phyloP scores from a whole-genome alignment of 2,888 invertebrate genomes.

The Xylota segnis region DNA sequence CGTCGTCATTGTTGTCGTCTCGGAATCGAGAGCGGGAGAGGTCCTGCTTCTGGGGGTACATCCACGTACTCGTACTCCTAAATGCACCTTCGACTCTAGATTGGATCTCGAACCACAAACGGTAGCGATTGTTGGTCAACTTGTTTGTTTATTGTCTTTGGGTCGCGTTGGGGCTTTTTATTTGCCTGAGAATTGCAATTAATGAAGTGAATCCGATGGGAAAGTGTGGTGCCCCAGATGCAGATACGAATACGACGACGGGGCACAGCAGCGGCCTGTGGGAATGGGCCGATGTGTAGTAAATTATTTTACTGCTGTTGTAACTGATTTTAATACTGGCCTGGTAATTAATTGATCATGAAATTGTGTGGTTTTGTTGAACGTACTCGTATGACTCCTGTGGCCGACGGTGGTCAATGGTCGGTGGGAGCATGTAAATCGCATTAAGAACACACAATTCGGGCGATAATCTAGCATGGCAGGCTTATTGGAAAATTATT shows the following conservation, averaged over 20 bases:
- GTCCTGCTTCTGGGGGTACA: constrained; percentile 23
- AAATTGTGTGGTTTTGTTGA: constrained; percentile 56
- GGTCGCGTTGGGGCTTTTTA: constrained; percentile 57
- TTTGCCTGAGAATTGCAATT: constrained; percentile 64
- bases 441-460: constrained; percentile 2
- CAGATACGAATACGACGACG: constrained; percentile 27
- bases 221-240: constrained; percentile 61
- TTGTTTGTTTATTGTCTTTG: constrained; percentile 66
- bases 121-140: constrained; percentile 75
- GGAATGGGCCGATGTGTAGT: constrained; percentile 60
- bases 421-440: neutral
- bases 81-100: constrained; percentile 25
- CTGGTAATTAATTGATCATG: constrained; percentile 74
- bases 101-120: constrained; percentile 71
- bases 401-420: too few species aligned
- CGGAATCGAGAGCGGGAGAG: constrained; percentile 37
- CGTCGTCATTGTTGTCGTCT: constrained; percentile 20
- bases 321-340: constrained; percentile 64
- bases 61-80: too few species aligned
- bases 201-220: constrained; percentile 68
- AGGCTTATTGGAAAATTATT: constrained; percentile 10
- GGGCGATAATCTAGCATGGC: neutral
- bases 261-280: constrained; percentile 32
- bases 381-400: constrained; percentile 7
- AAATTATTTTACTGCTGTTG: constrained; percentile 75